Evolutionary conservation across 2,888 invertebrate species (phyloP).

Genomic region (Linyphia triangularis): DNA sequence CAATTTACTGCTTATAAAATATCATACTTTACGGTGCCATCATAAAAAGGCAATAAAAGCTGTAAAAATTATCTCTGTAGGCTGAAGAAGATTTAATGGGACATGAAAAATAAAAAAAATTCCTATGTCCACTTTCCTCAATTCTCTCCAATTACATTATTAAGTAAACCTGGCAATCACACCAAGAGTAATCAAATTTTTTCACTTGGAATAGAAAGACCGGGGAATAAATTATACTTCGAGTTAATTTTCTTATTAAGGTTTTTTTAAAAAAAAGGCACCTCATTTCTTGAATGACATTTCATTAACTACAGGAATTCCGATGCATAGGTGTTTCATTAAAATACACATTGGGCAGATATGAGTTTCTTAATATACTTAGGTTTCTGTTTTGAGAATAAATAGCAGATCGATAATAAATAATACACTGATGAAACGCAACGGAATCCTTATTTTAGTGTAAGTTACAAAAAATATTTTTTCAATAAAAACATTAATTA

Average conservation of each 20-base stretch:
- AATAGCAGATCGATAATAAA: too few species aligned
- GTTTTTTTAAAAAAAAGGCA: too few species aligned
- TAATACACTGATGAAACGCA: too few species aligned
- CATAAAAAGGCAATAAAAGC: neutral
- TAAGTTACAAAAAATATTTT: too few species aligned
- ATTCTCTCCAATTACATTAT: slow-evolving; percentile 4
- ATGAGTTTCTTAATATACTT: too few species aligned
- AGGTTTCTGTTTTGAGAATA: too few species aligned
- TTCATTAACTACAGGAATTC: neutral
- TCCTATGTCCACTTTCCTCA: slow-evolving; percentile 6
- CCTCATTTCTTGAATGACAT: neutral
- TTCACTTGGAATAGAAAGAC: neutral
- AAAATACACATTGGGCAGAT: too few species aligned
- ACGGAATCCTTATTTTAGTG: too few species aligned
- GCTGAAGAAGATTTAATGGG: neutral
- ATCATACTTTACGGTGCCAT: neutral
- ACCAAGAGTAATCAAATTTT: neutral
- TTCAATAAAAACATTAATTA: too few species aligned
- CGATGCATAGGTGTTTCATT: too few species aligned
- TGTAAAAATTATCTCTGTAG: neutral
- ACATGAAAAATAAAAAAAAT: neutral
- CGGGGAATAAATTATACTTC: neutral
- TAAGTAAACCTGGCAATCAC: slow-evolving; percentile 15
- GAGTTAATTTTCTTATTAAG: neutral
- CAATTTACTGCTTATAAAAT: neutral